Evolutionary conservation across 23 tunicate genomes (phyloP).

Genomic region (Halocynthia aurantium): DNA sequence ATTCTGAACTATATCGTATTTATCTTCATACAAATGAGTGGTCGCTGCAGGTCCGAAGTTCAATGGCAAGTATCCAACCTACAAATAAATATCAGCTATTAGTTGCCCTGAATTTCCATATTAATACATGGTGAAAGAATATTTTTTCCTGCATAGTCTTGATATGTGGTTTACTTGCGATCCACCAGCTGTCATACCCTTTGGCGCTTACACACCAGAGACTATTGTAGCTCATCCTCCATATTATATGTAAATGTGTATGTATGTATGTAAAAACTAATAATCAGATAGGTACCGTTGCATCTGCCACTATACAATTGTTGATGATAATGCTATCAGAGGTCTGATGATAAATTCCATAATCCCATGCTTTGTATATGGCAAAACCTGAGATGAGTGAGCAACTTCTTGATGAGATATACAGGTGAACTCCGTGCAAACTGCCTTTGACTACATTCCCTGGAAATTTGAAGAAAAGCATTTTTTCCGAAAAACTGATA

Average conservation of each 20-base stretch:
- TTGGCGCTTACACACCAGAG: no score
- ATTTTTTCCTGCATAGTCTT: no score
- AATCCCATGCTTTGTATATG: conserved; percentile 84
- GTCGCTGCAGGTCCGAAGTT: conserved; percentile 52
- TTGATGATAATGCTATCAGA: conserved; percentile 31
- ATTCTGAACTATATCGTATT: conserved; percentile 31
- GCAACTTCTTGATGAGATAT: conserved; percentile 29
- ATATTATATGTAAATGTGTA: no score
- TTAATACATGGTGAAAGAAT: no score
- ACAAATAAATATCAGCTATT: neutral
- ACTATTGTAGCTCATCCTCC: no score
- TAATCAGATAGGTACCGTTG: conserved; percentile 19
- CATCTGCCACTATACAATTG: conserved; percentile 50
- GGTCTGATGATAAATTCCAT: conserved; percentile 71
- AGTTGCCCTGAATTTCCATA: no score
- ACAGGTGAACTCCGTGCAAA: conserved; percentile 68
- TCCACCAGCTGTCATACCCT: no score
- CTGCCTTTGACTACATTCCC: conserved; percentile 75
- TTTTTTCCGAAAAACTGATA: neutral
- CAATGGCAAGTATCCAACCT: conserved; percentile 64
- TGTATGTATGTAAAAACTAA: no score
- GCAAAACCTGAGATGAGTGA: conserved; percentile 48
- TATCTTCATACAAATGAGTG: conserved; percentile 39
- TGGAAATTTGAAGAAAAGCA: conserved; percentile 15
- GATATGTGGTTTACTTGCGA: no score